Evolutionary conservation across 2,113 vertebrate species (phyloP), one percentile per base, ranked within the genome.

Genomic region (Silurus glanis): DNA sequence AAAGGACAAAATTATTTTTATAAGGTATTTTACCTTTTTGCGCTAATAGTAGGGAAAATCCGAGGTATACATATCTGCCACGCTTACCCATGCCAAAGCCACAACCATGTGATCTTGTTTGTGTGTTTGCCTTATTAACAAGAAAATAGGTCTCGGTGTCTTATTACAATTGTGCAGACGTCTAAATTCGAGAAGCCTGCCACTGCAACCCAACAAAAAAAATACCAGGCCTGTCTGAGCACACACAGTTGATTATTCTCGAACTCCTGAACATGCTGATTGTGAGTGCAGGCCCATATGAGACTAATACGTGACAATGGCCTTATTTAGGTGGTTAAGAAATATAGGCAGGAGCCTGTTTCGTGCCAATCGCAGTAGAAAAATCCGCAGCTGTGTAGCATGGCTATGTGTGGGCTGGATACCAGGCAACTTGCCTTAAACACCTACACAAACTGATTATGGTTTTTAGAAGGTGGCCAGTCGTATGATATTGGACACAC

Each of bases 341-440:
- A 75, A 71, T 82, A 55, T 66, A 80, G 53, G 84, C 49, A 72
- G 28, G 67, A 85, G 78, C 59, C 21, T 83, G 79, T 84, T 69
- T 49, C 23, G 79, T 86, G 83, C 55, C 74, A 78, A 53, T 85
- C 3, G 66, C 83, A 49, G 58, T 88, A 82, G 37, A 88, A 87
- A 82, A 85, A 88, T 89, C 88, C 89, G 78, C 45, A 80, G 86
- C 84, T 81, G 80, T 80, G 71, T 71, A 86, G 75, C 74, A 72
- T 85, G 28, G 72, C 81, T 87, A 80, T 83, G 88, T 72, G 75
- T 58, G 71, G 82, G 84, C 80, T 53, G 80, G 85, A 85, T 84
- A 85, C 84, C 67, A 89, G 85, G 76, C 86, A 86, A 83, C 83
- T 45, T 87, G 85, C 75, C 62, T 64, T 59, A 74, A 82, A 85